Percentiles rank a stretch among this genome's conserved stretches.
Conservation (phyloP, 2,888 invertebrate genomes). For the Phortica okadai region DNA sequence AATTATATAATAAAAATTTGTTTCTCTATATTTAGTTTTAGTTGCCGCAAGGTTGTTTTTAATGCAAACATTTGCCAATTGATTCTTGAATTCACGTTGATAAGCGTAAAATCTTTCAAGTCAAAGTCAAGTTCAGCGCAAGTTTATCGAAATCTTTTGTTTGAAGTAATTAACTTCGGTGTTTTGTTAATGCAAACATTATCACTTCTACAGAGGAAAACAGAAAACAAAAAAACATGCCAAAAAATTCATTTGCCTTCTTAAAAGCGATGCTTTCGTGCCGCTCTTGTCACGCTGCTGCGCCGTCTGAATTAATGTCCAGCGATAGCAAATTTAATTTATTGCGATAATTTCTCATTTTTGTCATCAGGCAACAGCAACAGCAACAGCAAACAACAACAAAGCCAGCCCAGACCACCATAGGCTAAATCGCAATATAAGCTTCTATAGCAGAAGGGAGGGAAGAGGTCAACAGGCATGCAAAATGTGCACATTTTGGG, state of each 20-base stretch:
- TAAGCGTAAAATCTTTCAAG: too few species aligned
- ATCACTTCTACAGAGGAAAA: background rate
- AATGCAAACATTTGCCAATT: too few species aligned
- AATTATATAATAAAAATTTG: too few species aligned
- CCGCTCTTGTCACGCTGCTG: conserved; percentile 41
- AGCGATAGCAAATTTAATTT: conserved; percentile 74
- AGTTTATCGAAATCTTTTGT: too few species aligned
- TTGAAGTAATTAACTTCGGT: too few species aligned
- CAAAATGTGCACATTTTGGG: background rate
- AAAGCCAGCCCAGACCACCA: conserved; percentile 41
- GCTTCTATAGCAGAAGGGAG: conserved; percentile 35
- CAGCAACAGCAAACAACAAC: conserved; percentile 37
- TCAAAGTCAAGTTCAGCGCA: too few species aligned
- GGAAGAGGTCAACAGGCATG: background rate
- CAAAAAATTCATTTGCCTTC: conserved; percentile 54
- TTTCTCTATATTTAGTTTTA: too few species aligned
- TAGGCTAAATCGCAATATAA: conserved; percentile 4
- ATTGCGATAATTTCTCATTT: conserved; percentile 74
- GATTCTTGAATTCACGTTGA: too few species aligned
- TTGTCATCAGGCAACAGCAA: conserved; percentile 53
- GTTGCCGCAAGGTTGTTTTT: too few species aligned
- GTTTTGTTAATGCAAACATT: too few species aligned
- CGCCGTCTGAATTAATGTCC: conserved; percentile 65
- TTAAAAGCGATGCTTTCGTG: conserved; percentile 22
- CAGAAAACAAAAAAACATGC: background rate